Conservation (phyloP, 2,797 vertebrate genomes). For the Fistularia commersonii region DNA sequence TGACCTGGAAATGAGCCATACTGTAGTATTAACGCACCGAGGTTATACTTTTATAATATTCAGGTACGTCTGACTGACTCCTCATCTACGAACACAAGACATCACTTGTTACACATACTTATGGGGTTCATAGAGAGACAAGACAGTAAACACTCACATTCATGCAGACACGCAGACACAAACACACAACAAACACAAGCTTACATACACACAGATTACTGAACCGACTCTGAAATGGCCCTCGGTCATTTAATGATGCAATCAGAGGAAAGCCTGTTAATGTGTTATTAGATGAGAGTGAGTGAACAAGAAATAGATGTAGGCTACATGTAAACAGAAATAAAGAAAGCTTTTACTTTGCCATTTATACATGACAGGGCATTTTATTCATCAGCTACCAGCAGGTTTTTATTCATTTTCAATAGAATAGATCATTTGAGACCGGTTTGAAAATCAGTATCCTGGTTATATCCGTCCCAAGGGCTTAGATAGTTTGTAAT, state of each 20-base stretch:
- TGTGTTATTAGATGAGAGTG: conserved; percentile 18
- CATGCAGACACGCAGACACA: conserved; percentile 1
- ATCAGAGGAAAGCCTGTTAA: conserved; percentile 43
- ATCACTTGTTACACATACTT: neutral
- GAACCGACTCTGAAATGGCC: conserved; percentile 33
- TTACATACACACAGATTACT: conserved; percentile 21
- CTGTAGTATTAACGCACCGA: no score
- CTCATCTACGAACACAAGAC: conserved; percentile 5
- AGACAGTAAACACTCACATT: conserved; percentile 1
- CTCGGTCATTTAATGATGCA: conserved; percentile 54
- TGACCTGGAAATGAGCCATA: no score
- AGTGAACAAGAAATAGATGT: conserved; percentile 7
- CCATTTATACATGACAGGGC: conserved; percentile 13
- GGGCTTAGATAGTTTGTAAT: conserved; percentile 4
- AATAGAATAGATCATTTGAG: conserved; percentile 2
- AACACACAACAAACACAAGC: no score
- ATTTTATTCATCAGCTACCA: conserved; percentile 7
- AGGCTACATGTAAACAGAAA: conserved; percentile 1
- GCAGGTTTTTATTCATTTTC: conserved; percentile 17
- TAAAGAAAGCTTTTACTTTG: conserved; percentile 17
- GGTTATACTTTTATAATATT: no score
- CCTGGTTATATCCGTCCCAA: conserved; percentile 7
- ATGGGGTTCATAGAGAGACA: conserved; percentile 14
- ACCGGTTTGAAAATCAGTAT: conserved; percentile 23
- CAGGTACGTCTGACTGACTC: conserved; percentile 11